These are phyloP conservation scores for Alosa alosa DNA, from an alignment of 2,113 vertebrate genomes.

Conservation along the genomic window DNA sequence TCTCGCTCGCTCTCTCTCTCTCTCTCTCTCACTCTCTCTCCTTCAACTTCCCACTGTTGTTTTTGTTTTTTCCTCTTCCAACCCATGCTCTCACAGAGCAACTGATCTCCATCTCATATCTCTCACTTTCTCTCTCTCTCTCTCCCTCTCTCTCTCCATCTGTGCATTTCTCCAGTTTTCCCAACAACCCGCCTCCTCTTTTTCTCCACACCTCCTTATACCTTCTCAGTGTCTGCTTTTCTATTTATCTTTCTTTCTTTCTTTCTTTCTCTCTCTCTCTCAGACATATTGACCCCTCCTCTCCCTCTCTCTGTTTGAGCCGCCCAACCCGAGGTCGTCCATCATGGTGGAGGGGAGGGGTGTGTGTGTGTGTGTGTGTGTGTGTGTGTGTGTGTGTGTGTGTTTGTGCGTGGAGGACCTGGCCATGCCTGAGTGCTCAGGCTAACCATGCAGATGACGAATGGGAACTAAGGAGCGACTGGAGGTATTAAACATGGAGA, in stretches of 20 bases:
- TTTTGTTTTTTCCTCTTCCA: background rate
- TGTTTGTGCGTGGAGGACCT: background rate
- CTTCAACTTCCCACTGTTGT: slow-evolving; percentile 17
- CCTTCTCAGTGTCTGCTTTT: background rate
- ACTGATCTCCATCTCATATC: background rate
- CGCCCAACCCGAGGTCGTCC: background rate
- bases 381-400: slow-evolving; percentile 34
- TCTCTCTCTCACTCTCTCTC: slow-evolving; percentile 30
- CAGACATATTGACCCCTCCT: background rate
- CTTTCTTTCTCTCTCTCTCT: background rate
- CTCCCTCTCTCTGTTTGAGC: background rate
- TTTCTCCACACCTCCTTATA: background rate
- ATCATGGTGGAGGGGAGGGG: slow-evolving; percentile 36
- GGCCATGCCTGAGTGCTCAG: slow-evolving; percentile 50
- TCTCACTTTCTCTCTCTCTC: slow-evolving; percentile 30
- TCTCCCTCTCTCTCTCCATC: slow-evolving; percentile 24
- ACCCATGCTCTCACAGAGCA: background rate
- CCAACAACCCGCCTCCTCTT: background rate
- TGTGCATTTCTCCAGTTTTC: background rate
- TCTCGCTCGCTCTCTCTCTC: slow-evolving; percentile 23
- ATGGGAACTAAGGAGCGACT: slow-evolving; percentile 42
- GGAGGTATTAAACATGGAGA: slow-evolving; percentile 48
- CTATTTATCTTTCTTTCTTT: background rate
- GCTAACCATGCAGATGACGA: slow-evolving; percentile 60
- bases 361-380: too few relatives aligned